Percentiles rank a stretch among this genome's conserved stretches.
These are phyloP conservation scores for Ophioderma brevispina DNA, from an alignment of 35 echinoderm and acorn worm species.

Conservation along the genomic window DNA sequence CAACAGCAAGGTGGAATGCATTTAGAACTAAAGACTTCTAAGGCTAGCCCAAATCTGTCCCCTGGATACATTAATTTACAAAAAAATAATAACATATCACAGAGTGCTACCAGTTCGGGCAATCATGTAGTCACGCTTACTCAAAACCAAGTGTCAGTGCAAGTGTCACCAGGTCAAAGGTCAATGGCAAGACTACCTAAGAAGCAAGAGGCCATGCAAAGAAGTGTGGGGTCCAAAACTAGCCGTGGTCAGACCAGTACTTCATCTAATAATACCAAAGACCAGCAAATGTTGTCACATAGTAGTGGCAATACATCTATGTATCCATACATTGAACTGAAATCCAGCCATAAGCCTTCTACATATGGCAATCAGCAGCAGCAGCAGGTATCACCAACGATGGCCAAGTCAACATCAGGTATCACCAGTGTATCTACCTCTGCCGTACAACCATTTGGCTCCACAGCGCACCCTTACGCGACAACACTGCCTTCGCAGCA, in stretches of 20 bases:
- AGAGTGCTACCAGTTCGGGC: not conserved
- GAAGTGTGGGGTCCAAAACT: not conserved
- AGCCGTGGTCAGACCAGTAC: not conserved
- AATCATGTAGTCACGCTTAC: not conserved
- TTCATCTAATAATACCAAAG: not conserved
- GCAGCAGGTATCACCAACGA: not conserved
- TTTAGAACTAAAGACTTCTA: not conserved
- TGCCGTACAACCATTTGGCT: not conserved
- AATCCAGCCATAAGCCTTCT: conserved; percentile 7
- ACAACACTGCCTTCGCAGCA: not conserved
- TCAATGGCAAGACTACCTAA: not conserved
- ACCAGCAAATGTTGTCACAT: not conserved
- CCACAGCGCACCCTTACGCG: not conserved
- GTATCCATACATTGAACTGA: conserved; percentile 28
- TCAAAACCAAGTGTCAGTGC: not conserved
- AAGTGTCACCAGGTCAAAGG: not conserved
- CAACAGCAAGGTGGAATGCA: not conserved
- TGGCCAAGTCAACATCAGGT: not conserved
- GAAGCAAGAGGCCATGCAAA: conserved; percentile 3
- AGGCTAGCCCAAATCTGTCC: not conserved
- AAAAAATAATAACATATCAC: not conserved
- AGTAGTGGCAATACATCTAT: not conserved
- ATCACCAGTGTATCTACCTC: not conserved
- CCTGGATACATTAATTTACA: not conserved
- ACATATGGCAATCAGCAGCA: not conserved